These are phyloP conservation scores for Ochlodes sylvanus DNA, from an alignment of 2,888 invertebrate genomes.

Conservation along the genomic window DNA sequence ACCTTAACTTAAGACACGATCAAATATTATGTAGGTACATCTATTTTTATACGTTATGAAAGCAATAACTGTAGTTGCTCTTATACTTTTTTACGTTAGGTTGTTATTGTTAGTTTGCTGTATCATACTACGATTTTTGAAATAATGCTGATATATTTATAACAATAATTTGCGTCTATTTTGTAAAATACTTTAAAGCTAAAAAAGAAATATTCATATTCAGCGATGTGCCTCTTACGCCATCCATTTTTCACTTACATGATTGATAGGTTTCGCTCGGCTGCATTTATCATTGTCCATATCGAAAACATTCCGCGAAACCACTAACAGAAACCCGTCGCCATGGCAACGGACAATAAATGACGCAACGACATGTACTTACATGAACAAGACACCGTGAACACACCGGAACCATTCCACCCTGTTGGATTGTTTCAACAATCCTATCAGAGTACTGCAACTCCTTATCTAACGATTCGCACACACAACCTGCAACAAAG, in stretches of 20 bases:
- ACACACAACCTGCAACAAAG: constrained; percentile 80
- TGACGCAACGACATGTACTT: constrained; percentile 52
- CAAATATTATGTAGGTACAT: too few relatives aligned
- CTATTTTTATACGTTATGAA: too few relatives aligned
- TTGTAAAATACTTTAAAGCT: background rate
- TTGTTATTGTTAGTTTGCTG: too few relatives aligned
- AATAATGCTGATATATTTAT: too few relatives aligned
- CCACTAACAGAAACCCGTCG: background rate
- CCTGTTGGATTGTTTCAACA: constrained; percentile 66
- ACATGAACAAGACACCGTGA: constrained; percentile 74
- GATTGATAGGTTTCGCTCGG: background rate
- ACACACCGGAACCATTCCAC: constrained; percentile 82
- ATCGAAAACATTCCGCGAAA: background rate
- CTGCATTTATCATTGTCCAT: background rate
- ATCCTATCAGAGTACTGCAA: constrained; percentile 65
- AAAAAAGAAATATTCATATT: background rate
- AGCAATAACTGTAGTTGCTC: too few relatives aligned
- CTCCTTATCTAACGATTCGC: constrained; percentile 75
- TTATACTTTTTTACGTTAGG: too few relatives aligned
- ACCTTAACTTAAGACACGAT: too few relatives aligned
- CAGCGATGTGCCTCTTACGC: background rate
- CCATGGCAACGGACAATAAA: background rate
- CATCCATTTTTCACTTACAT: background rate
- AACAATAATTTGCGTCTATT: background rate
- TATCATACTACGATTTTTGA: too few relatives aligned